A percentile compares a stretch with the other conserved stretches of the same genome.
phyloP scores from a whole-genome alignment of 2,888 invertebrate species.

The Scaptomyza parva region DNA sequence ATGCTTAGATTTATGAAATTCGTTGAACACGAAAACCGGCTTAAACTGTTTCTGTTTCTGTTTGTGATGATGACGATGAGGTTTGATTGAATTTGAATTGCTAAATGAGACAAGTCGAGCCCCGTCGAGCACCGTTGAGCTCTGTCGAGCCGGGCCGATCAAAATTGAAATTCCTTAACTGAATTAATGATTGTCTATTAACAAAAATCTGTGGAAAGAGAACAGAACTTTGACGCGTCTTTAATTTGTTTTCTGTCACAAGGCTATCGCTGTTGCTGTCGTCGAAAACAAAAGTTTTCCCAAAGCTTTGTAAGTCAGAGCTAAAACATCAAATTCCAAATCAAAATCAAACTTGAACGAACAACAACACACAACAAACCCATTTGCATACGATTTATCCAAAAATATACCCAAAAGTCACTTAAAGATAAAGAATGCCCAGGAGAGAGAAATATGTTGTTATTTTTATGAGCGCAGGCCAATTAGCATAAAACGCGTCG shows the following conservation, averaged over 20 bases:
- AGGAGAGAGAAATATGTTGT: conserved; percentile 36
- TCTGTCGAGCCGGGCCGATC: conserved; percentile 47
- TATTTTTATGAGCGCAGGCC: conserved; percentile 53
- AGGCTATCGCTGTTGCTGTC: conserved; percentile 29
- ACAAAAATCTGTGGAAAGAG: conserved; percentile 35
- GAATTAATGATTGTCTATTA: conserved; percentile 72
- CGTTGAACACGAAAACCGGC: conserved; percentile 32
- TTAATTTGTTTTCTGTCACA: conserved; percentile 51
- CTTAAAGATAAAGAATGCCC: conserved; percentile 35
- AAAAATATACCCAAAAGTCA: conserved; percentile 56
- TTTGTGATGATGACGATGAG: conserved; percentile 10
- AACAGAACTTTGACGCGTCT: conserved; percentile 44
- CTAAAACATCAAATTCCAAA: conserved; percentile 1
- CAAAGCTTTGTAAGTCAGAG: conserved; percentile 26
- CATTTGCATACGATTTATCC: conserved; percentile 35
- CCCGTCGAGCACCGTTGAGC: too few relatives aligned
- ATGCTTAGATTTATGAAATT: conserved; percentile 37
- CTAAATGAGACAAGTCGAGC: conserved; percentile 58
- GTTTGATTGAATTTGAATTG: conserved; percentile 77
- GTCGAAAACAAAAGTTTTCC: conserved; percentile 60
- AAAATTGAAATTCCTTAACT: conserved; percentile 53
- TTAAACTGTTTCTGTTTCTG: conserved; percentile 30
- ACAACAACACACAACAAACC: conserved; percentile 4
- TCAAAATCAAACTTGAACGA: conserved; percentile 26
- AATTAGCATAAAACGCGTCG: conserved; percentile 77